Evolutionary conservation across 1,140 invertebrate genomes (phyloP).

Genomic region (Plodia interpunctella): DNA sequence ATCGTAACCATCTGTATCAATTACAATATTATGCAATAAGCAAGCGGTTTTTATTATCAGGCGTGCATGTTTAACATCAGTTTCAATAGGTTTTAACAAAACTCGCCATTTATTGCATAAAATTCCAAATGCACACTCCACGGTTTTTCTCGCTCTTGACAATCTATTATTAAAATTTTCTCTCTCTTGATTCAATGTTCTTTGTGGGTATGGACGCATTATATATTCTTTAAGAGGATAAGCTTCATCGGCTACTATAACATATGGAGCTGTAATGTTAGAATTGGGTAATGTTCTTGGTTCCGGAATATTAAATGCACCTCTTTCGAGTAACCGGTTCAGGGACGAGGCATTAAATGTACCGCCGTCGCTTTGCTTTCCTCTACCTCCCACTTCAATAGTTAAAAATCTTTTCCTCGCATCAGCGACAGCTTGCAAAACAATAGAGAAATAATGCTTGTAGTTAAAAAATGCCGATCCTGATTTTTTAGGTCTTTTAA

Average conservation of each 20-base stretch:
- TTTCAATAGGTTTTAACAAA: slow-evolving; percentile 8
- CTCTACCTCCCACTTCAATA: slow-evolving; percentile 51
- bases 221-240: slow-evolving; percentile 27
- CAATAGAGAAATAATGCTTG: slow-evolving; percentile 42
- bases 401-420: no score
- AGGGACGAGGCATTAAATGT: slow-evolving; percentile 20
- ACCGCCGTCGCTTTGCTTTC: slow-evolving; percentile 45
- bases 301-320: slow-evolving; percentile 21
- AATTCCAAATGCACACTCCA: slow-evolving; percentile 21
- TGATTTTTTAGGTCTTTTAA: no score
- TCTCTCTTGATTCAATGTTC: slow-evolving; percentile 20
- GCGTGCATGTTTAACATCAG: slow-evolving; percentile 10
- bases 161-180: slow-evolving; percentile 25
- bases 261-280: slow-evolving; percentile 12
- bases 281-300: slow-evolving; percentile 18
- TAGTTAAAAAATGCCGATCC: slow-evolving; percentile 26
- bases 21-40: slow-evolving; percentile 12
- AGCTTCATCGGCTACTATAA: slow-evolving; percentile 21
- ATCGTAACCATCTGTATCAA: slow-evolving; percentile 15
- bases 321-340: slow-evolving; percentile 22
- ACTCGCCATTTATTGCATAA: slow-evolving; percentile 22
- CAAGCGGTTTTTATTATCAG: slow-evolving; percentile 12
- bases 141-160: slow-evolving; percentile 19
- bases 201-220: slow-evolving; percentile 27
- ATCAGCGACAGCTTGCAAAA: no score